phyloP scores from a whole-genome alignment of 1,140 invertebrate genomes.

The Calliopsis andreniformis region DNA sequence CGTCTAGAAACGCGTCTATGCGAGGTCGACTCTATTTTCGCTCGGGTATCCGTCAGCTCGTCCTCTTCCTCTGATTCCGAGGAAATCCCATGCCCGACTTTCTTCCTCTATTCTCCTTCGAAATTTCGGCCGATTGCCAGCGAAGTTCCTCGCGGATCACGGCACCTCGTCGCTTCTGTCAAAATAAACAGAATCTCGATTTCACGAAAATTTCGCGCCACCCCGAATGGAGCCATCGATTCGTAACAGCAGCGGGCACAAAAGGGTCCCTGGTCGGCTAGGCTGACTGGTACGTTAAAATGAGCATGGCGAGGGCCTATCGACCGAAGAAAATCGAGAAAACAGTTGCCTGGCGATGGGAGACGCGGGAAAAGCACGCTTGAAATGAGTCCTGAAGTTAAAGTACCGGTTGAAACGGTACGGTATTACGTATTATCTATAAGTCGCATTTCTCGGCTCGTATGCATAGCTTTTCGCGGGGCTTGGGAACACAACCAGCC shows the following conservation, averaged over 20 bases:
- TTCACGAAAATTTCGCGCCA: no score
- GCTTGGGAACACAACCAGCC: conserved; percentile 5
- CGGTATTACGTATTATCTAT: conserved; percentile 40
- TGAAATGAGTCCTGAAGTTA: not conserved
- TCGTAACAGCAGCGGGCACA: no score
- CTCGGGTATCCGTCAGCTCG: conserved; percentile 40
- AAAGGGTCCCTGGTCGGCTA: no score
- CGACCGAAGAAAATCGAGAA: not conserved
- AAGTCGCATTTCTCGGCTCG: conserved; percentile 11
- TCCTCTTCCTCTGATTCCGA: conserved; percentile 45
- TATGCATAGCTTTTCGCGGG: not conserved
- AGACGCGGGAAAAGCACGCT: conserved; percentile 1
- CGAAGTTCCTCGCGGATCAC: not conserved
- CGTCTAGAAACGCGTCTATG: conserved; percentile 46
- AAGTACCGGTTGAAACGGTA: conserved; percentile 42
- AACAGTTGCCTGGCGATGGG: not conserved
- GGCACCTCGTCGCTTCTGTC: not conserved
- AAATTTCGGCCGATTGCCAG: conserved; percentile 30
- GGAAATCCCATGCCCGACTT: conserved; percentile 42
- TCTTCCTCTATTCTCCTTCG: conserved; percentile 27
- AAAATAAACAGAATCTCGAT: not conserved
- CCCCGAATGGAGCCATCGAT: no score
- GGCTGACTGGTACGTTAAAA: not conserved
- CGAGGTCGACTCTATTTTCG: conserved; percentile 50
- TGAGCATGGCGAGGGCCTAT: not conserved